Percentiles rank a stretch among this genome's conserved stretches.
Evolutionary conservation across 2,888 invertebrate species (phyloP).

Genomic region (Xestobium rufovillosum): DNA sequence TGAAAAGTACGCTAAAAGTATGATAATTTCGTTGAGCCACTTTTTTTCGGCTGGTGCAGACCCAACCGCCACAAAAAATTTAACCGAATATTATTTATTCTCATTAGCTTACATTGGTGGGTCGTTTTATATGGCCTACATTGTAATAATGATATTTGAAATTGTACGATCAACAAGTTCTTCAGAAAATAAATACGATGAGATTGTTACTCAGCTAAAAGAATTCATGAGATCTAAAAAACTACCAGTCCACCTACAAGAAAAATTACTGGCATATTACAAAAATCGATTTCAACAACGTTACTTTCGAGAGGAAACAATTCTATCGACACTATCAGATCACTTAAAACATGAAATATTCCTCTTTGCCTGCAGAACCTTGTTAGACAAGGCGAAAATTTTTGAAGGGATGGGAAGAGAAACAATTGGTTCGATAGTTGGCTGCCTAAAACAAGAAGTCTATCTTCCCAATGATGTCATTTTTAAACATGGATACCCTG

Average conservation of each 20-base stretch:
- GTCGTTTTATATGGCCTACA: conserved; percentile 26
- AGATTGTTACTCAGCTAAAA: conserved; percentile 44
- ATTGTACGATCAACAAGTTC: conserved; percentile 30
- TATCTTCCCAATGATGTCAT: conserved; percentile 46
- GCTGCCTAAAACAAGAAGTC: conserved; percentile 39
- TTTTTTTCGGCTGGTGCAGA: conserved; percentile 30
- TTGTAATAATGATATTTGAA: conserved; percentile 29
- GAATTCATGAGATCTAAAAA: conserved; percentile 49
- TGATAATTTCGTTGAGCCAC: conserved; percentile 27
- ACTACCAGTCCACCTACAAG: conserved; percentile 42
- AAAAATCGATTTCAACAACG: conserved; percentile 46
- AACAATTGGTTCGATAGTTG: conserved; percentile 39
- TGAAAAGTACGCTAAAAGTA: conserved; percentile 19
- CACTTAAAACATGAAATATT: conserved; percentile 42
- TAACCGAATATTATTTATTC: conserved; percentile 25
- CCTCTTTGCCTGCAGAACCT: conserved; percentile 42
- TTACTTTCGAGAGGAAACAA: conserved; percentile 46
- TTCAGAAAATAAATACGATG: conserved; percentile 41
- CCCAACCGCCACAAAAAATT: conserved; percentile 15
- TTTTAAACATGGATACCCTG: conserved; percentile 36
- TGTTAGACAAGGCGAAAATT: conserved; percentile 44
- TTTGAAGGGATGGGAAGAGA: conserved; percentile 41
- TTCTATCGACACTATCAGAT: conserved; percentile 32
- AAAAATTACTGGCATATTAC: conserved; percentile 46
- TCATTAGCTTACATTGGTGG: conserved; percentile 27